These are phyloP conservation scores for Propsilocerus akamusi DNA, from an alignment of 1,140 invertebrate genomes.

Conservation along the genomic window DNA sequence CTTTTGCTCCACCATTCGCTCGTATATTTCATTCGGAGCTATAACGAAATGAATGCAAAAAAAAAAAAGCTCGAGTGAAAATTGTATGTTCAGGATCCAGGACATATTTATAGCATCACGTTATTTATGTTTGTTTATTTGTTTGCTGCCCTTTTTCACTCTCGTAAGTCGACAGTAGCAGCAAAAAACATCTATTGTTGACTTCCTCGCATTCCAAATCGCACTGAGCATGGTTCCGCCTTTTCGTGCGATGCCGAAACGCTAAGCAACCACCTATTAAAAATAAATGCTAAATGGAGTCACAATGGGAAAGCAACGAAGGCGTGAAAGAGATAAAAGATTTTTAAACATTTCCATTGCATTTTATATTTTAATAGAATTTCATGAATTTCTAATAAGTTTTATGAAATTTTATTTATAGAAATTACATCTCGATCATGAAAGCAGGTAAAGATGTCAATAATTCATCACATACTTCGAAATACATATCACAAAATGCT, in stretches of 20 bases:
- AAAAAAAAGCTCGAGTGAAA: too few relatives aligned
- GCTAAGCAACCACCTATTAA: constrained; percentile 4
- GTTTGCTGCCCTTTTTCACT: not conserved
- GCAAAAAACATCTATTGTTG: not conserved
- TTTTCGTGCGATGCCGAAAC: too few relatives aligned
- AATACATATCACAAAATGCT: too few relatives aligned
- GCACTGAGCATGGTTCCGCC: not conserved
- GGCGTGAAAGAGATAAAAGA: not conserved
- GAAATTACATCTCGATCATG: too few relatives aligned
- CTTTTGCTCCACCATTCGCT: too few relatives aligned
- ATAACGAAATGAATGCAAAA: too few relatives aligned
- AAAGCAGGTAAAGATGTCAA: too few relatives aligned
- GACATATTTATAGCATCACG: constrained; percentile 2
- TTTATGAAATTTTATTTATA: not conserved
- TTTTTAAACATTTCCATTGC: not conserved
- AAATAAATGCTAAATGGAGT: constrained; percentile 3
- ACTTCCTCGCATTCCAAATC: not conserved
- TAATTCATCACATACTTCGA: too few relatives aligned
- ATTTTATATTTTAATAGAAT: not conserved
- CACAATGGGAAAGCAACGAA: not conserved
- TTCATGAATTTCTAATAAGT: not conserved
- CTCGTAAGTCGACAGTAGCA: not conserved
- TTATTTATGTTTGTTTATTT: constrained; percentile 4
- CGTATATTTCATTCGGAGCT: too few relatives aligned
- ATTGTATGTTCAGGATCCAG: not conserved